Evolutionary conservation across 2,797 vertebrate genomes (phyloP), one percentile per base, ranked within the genome.

Genomic region (Phrynocephalus guinanensis): DNA sequence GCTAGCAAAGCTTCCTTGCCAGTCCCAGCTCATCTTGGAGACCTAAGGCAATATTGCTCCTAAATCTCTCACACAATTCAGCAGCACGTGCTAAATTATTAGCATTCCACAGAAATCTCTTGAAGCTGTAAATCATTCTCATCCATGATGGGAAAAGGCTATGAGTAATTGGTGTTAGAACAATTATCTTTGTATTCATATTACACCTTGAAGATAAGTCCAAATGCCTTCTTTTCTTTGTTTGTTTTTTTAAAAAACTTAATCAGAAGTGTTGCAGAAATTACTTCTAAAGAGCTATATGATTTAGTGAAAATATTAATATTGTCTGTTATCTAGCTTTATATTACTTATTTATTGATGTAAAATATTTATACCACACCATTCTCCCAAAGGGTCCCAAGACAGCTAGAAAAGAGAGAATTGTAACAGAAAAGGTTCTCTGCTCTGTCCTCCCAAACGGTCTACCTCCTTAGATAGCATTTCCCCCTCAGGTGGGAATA

Each of bases 281-380:
- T 79, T 79, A 60, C 33, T 82, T 67, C n/a, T 82, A 26, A 82
- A 82, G 16, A 67, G 5, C 80, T 82, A 20, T 68, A 82, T 9
- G 63, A n/a, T 68, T 82, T 68, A 68, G 68, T 11, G 38, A 13
- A 48, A 38, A 67, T 7, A 63, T 67, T 48, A 48, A 67, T 67
- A 67, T 67, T 38, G 3, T 38, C n/a, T n/a, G 38, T 38, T 38
- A 38, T 38, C 3, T 38, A 38, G 38, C 38, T 38, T 38, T 38
- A 38, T 38, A 38, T 38, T 20, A 63, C 15, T 63, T 16, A 63
- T 63, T 63, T 63, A 63, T 18, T 63, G 20, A 63, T 16, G 16
- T 63, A 63, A 63, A 56, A 56, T 56, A 56, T 63, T 63, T 16
- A 63, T 63, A 63, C 60, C 60, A 15, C 60, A 63, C 60, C 18